Base-by-base conservation (phyloP, 2,113 vertebrate genomes). In the Lepus americanus region DNA sequence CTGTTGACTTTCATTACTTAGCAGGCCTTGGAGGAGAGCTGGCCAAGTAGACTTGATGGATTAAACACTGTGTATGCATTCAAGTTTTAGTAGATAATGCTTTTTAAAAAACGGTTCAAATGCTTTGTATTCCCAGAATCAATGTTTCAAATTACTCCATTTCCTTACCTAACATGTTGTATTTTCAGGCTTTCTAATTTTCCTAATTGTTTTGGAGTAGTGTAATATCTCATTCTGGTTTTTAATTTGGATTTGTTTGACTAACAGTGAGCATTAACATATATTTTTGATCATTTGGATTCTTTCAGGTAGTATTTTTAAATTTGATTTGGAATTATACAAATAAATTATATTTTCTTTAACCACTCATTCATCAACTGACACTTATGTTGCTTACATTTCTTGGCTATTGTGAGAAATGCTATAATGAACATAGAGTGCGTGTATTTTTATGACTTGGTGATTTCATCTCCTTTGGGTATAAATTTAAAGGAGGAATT, bases 151-250 rank as follows among this genome's bases (percentile, higher is more conserved):
- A 63, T 90, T 93, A 9, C 59, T 66, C 7, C 4, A 20, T 33
- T 72, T 87, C 29, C 13, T 94, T 13, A 73, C 7, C 23, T 3
- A 59, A 36, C 3, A 36, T 29, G 59, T 72, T 17, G 3, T 87
- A 16, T 59, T 78, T 88, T 88, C 44, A 94, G 78, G 49, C 27
- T 49, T 66, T 29, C 7, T 51, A 39, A n/a, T 78, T 91, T 90
- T 53, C 12, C 33, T 64, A 49, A 10, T 53, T 93, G 22, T 10
- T 74, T 90, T 89, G n/a, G 16, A 87, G 31, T 81, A 61, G 20
- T 63, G 3, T 69, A 12, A 59, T 76, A n/a, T 74, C 55, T 89
- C 36, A 31, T 80, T 92, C 13, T 70, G 53, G n/a, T 85, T 85
- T 72, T 89, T 44, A 67, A 59, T 19, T 61, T 87, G 14, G 69